Conservation (phyloP, 2,797 vertebrate genomes). For the Chromobotia macracanthus region DNA sequence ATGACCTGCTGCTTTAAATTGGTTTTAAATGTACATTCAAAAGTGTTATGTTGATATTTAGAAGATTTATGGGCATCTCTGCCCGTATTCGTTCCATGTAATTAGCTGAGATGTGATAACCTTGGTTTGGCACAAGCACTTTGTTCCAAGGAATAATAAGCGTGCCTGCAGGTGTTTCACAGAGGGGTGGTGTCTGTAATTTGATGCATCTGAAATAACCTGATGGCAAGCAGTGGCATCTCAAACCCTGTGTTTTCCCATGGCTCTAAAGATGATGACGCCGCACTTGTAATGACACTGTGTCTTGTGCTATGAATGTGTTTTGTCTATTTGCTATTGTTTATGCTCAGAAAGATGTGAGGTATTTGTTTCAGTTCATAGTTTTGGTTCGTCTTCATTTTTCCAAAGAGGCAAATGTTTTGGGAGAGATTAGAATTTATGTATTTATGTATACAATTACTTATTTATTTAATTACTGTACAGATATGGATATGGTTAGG, state of each 20-base stretch:
- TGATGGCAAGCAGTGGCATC: constrained; percentile 56
- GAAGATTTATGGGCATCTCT: constrained; percentile 11
- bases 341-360: not conserved
- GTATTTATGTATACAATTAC: not conserved
- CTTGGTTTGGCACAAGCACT: constrained; percentile 57
- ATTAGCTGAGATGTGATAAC: constrained; percentile 63
- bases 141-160: constrained; percentile 63
- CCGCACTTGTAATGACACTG: constrained; percentile 2
- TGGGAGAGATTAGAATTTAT: not conserved
- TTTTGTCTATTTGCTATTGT: not conserved
- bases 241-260: constrained; percentile 49
- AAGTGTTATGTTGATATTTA: not conserved
- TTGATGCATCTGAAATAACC: constrained; percentile 34
- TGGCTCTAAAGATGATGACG: constrained; percentile 20
- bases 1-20: constrained; percentile 42
- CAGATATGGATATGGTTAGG: not conserved
- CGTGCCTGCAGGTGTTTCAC: constrained; percentile 67
- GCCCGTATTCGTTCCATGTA: constrained; percentile 44
- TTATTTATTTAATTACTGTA: not conserved
- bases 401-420: no score
- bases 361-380: not conserved
- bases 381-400: not conserved
- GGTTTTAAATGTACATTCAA: not conserved
- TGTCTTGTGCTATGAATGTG: not conserved
- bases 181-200: constrained; percentile 52